phyloP scores from a whole-genome alignment of 2,797 vertebrate species.

The Parauchenoglanis punctatus region DNA sequence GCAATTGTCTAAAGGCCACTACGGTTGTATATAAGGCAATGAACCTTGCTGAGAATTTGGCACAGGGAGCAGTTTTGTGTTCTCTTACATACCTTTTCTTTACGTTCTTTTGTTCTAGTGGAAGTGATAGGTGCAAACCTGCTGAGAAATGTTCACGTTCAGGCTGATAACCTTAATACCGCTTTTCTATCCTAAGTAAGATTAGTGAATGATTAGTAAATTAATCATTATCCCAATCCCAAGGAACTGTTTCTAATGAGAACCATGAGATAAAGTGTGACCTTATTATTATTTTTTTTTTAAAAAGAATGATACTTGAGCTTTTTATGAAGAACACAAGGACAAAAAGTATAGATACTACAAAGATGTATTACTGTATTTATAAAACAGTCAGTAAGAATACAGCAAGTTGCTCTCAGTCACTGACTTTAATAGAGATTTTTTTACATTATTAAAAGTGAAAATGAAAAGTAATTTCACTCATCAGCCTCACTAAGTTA shows the following conservation, averaged over 20 bases:
- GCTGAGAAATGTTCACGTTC: not conserved
- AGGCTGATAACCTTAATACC: not conserved
- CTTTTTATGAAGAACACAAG: not conserved
- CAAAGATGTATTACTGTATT: not conserved
- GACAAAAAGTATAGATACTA: not conserved
- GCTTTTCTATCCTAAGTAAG: not conserved
- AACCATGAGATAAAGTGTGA: not conserved
- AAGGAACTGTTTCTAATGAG: not conserved
- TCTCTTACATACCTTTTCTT: conserved; percentile 15
- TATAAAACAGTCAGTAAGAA: not conserved
- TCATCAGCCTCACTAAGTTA: not conserved
- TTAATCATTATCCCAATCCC: conserved; percentile 7
- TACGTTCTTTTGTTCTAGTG: conserved; percentile 6
- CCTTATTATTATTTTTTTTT: not conserved
- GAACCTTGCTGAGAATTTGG: not conserved
- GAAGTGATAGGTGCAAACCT: not conserved
- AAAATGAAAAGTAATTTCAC: not conserved
- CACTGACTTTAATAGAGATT: not conserved
- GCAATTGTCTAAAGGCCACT: not conserved
- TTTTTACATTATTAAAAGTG: not conserved
- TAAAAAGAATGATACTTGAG: not conserved
- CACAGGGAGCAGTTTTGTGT: not conserved
- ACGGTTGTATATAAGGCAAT: not conserved
- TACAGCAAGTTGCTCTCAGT: not conserved
- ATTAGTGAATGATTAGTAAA: conserved; percentile 18